A percentile compares a stretch with the other conserved stretches of the same genome.
Conservation (phyloP, 2,888 invertebrate genomes). For the Proisotoma minuta region DNA sequence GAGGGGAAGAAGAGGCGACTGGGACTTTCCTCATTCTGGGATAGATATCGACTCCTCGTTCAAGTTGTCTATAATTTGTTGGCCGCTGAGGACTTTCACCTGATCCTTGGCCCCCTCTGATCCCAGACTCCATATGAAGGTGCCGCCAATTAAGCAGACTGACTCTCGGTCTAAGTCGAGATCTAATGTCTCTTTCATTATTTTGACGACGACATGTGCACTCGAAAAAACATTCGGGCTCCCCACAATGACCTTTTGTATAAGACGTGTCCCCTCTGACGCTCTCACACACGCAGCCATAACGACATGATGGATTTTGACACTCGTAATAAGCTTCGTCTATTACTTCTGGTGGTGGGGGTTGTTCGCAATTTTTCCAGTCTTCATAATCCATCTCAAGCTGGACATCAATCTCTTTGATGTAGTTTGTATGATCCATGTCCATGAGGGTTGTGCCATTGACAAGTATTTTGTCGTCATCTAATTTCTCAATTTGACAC, state of each 20-base stretch:
- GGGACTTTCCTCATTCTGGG: conserved; percentile 24
- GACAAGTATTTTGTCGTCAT: conserved; percentile 26
- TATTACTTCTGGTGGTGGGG: conserved; percentile 7
- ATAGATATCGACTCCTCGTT: conserved; percentile 29
- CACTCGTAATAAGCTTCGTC: conserved; percentile 18
- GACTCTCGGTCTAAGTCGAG: conserved; percentile 41
- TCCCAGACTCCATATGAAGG: conserved; percentile 29
- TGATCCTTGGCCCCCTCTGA: too few relatives aligned
- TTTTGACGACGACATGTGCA: conserved; percentile 36
- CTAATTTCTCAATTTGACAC: conserved; percentile 28
- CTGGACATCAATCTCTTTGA: conserved; percentile 35
- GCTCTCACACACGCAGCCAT: conserved; percentile 40
- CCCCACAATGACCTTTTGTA: conserved; percentile 36
- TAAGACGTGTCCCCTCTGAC: conserved; percentile 30
- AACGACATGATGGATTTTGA: conserved; percentile 32
- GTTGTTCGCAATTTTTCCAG: conserved; percentile 15
- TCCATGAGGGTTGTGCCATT: conserved; percentile 26
- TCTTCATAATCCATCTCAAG: conserved; percentile 38
- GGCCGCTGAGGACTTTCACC: conserved; percentile 9
- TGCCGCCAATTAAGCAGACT: conserved; percentile 41
- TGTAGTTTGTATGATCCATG: conserved; percentile 36
- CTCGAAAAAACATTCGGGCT: conserved; percentile 42
- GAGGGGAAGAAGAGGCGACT: too few relatives aligned
- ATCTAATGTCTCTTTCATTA: conserved; percentile 39
- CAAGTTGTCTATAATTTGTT: conserved; percentile 37